phyloP scores from a whole-genome alignment of 2,113 vertebrate species.

The Gymnarchus niloticus region DNA sequence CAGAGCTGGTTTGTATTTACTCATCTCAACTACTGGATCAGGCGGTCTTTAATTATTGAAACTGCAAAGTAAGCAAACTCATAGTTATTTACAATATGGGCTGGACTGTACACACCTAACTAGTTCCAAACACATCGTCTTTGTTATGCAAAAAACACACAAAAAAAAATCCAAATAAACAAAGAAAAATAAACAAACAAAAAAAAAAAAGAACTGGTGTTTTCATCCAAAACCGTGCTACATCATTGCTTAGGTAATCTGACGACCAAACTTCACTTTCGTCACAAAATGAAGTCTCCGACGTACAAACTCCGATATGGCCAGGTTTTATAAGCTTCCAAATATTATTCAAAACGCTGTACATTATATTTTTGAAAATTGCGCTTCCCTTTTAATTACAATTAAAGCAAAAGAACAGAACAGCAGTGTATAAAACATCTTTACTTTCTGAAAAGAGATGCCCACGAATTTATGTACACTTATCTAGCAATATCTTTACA shows the following conservation, averaged over 20 bases:
- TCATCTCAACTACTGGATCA: not conserved
- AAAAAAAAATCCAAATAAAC: too few species aligned
- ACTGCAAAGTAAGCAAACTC: slow-evolving; percentile 4
- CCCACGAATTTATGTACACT: slow-evolving; percentile 8
- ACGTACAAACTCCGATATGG: slow-evolving; percentile 25
- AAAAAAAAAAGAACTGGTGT: not conserved
- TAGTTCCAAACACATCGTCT: not conserved
- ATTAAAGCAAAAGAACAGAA: slow-evolving; percentile 11
- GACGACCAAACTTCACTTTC: not conserved
- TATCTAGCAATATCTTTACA: slow-evolving; percentile 23
- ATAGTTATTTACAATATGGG: not conserved
- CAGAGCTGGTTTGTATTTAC: not conserved
- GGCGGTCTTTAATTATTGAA: not conserved
- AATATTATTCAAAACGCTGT: not conserved
- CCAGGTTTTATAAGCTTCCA: not conserved
- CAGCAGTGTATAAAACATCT: not conserved
- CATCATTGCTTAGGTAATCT: not conserved
- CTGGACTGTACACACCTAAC: not conserved
- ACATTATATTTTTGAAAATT: slow-evolving; percentile 33
- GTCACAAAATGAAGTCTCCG: not conserved
- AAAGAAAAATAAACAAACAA: not conserved
- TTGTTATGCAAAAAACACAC: not conserved
- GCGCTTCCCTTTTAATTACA: not conserved
- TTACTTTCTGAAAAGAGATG: slow-evolving; percentile 21
- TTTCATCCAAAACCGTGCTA: not conserved